Conservation (phyloP, 1,140 invertebrate genomes). For the Aphelenchoides fujianensis region DNA sequence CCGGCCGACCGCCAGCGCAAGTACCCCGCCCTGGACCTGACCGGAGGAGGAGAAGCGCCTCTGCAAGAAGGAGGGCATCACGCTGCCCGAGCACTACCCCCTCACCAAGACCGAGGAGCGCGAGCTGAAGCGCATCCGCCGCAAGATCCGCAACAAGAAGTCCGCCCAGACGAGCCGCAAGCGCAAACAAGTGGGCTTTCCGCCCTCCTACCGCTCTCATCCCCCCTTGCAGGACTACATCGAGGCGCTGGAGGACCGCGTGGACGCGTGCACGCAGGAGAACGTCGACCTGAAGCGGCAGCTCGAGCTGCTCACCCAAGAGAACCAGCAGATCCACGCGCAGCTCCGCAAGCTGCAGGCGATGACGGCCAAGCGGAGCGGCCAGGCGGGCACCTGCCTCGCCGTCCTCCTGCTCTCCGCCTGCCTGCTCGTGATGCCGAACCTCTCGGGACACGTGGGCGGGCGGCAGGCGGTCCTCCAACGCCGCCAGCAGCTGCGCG, state of each 20-base stretch:
- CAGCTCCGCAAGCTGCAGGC: slow-evolving; percentile 57
- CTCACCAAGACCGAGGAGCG: slow-evolving; percentile 95
- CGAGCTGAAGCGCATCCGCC: slow-evolving; percentile 91
- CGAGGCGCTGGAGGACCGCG: slow-evolving; percentile 59
- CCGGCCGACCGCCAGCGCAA: slow-evolving; percentile 31
- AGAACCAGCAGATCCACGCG: slow-evolving; percentile 45
- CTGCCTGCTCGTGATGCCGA: slow-evolving; percentile 59
- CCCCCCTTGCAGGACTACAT: slow-evolving; percentile 56
- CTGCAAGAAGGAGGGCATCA: slow-evolving; percentile 78
- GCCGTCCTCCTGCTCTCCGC: slow-evolving; percentile 58
- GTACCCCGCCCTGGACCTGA: slow-evolving; percentile 67
- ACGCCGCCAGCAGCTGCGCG: not conserved
- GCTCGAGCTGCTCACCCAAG: slow-evolving; percentile 45
- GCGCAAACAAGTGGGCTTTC: slow-evolving; percentile 35
- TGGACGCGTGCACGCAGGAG: slow-evolving; percentile 52
- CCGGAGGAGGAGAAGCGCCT: slow-evolving; percentile 89
- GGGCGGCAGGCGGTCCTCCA: slow-evolving; percentile 1
- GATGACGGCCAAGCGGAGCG: slow-evolving; percentile 40
- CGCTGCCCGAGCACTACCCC: slow-evolving; percentile 85
- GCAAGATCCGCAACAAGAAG: slow-evolving; percentile 96
- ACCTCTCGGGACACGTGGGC: slow-evolving; percentile 24
- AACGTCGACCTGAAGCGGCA: slow-evolving; percentile 57
- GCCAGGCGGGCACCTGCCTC: slow-evolving; percentile 59
- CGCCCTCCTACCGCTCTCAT: not conserved
- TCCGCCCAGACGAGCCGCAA: slow-evolving; percentile 59